phyloP scores from a whole-genome alignment of 2,888 invertebrate genomes.

The Zeuzera pyrina region DNA sequence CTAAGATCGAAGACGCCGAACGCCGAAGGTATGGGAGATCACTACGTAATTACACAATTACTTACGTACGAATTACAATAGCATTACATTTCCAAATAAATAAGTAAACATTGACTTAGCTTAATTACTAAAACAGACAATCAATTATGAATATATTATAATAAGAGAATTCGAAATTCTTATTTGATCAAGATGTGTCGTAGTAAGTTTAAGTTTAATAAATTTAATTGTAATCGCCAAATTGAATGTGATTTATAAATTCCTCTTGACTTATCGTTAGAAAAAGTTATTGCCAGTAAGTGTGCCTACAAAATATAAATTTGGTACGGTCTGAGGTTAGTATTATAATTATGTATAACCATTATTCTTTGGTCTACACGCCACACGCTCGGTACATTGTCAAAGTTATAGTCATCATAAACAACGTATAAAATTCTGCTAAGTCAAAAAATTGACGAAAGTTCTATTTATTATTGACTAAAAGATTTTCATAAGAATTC shows the following conservation, averaged over 20 bases:
- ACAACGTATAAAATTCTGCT: conserved; percentile 72
- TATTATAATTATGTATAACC: conserved; percentile 63
- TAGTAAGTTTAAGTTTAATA: conserved; percentile 1
- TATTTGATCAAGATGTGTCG: conserved; percentile 21
- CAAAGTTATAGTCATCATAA: conserved; percentile 61
- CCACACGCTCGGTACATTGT: conserved; percentile 57
- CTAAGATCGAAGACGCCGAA: conserved; percentile 42
- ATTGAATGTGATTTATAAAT: too few relatives aligned
- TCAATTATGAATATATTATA: conserved; percentile 39
- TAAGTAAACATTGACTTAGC: conserved; percentile 72
- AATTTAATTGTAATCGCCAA: background rate
- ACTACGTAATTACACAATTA: conserved; percentile 67
- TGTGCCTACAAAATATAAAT: conserved; percentile 58
- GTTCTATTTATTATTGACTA: conserved; percentile 70
- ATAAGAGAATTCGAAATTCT: conserved; percentile 32
- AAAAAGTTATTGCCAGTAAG: conserved; percentile 30
- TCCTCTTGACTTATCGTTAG: conserved; percentile 9
- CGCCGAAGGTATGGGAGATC: conserved; percentile 70
- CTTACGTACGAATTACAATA: conserved; percentile 62
- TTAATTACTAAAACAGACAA: conserved; percentile 65
- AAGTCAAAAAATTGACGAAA: conserved; percentile 72
- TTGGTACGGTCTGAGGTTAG: conserved; percentile 71
- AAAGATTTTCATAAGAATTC: conserved; percentile 71
- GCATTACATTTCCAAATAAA: conserved; percentile 65
- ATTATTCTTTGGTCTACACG: conserved; percentile 69